Percentiles rank a stretch among this genome's conserved stretches.
These are phyloP conservation scores for Pleuronectes platessa DNA, from an alignment of 2,113 vertebrate species.

Conservation along the genomic window DNA sequence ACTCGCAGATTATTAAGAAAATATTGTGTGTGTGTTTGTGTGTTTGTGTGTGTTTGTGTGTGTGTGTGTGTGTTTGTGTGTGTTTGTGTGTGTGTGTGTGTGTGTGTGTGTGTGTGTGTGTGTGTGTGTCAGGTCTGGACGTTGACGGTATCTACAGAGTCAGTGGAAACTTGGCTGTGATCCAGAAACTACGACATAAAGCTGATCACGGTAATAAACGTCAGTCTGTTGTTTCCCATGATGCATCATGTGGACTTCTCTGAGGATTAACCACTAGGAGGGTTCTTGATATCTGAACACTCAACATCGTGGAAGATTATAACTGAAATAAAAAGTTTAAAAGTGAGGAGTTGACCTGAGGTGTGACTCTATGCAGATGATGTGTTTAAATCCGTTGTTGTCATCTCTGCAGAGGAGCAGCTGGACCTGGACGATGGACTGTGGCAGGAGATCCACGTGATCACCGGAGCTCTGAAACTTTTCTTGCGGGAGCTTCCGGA, in stretches of 20 bases:
- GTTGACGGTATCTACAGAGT: conserved; percentile 94
- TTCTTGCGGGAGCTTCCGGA: conserved; percentile 93
- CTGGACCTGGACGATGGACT: conserved; percentile 91
- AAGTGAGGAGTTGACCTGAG: background rate
- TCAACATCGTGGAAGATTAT: too few species aligned
- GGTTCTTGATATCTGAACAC: too few species aligned
- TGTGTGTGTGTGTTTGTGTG: background rate
- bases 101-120: background rate
- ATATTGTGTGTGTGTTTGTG: background rate
- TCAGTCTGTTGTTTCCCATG: too few species aligned
- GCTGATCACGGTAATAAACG: conserved; percentile 88
- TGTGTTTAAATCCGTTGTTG: background rate
- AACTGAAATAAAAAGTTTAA: too few species aligned
- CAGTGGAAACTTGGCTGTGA: conserved; percentile 93
- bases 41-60: background rate
- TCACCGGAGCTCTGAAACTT: conserved; percentile 92
- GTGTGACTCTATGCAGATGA: too few species aligned
- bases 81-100: background rate
- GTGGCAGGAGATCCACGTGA: conserved; percentile 94
- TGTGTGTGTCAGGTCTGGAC: conserved; percentile 83
- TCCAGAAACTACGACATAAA: conserved; percentile 92
- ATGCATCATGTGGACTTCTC: too few species aligned
- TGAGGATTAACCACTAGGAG: too few species aligned
- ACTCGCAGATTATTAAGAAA: too few species aligned
- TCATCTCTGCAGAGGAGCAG: conserved; percentile 80